These are phyloP conservation scores for Drosophila picticornis DNA, from an alignment of 2,888 invertebrate genomes.

Conservation along the genomic window DNA sequence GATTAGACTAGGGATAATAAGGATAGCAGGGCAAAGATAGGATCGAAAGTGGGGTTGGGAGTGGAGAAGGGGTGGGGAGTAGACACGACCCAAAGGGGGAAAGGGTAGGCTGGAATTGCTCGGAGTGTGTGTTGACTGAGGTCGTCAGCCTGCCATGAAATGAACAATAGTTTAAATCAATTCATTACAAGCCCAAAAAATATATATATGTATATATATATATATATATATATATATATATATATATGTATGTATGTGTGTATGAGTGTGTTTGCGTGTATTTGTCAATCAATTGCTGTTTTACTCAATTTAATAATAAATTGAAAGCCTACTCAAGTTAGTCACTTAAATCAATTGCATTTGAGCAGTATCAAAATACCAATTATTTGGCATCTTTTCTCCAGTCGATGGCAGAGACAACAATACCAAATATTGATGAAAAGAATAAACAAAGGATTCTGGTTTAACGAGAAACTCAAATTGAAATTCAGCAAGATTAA, in stretches of 20 bases:
- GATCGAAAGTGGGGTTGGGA: too few species aligned
- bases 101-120: slow-evolving; percentile 26
- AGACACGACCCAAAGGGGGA: background rate
- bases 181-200: slow-evolving; percentile 37
- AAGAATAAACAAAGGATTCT: background rate
- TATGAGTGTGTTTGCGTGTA: background rate
- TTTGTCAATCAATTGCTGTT: slow-evolving; percentile 23
- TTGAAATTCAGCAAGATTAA: background rate
- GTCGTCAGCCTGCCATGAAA: slow-evolving; percentile 29
- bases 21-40: background rate
- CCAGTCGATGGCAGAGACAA: background rate
- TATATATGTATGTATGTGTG: background rate
- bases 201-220: background rate
- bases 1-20: slow-evolving; percentile 44
- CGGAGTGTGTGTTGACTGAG: background rate
- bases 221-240: background rate
- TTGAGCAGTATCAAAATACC: background rate
- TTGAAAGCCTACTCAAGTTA: slow-evolving; percentile 21
- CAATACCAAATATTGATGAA: background rate
- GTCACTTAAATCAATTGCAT: slow-evolving; percentile 22
- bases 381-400: background rate
- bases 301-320: slow-evolving; percentile 12
- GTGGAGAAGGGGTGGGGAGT: background rate
- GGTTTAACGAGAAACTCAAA: background rate
- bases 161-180: slow-evolving; percentile 31